These are phyloP conservation scores for Metallyticus violacea DNA, from an alignment of 2,888 invertebrate genomes.

Conservation along the genomic window DNA sequence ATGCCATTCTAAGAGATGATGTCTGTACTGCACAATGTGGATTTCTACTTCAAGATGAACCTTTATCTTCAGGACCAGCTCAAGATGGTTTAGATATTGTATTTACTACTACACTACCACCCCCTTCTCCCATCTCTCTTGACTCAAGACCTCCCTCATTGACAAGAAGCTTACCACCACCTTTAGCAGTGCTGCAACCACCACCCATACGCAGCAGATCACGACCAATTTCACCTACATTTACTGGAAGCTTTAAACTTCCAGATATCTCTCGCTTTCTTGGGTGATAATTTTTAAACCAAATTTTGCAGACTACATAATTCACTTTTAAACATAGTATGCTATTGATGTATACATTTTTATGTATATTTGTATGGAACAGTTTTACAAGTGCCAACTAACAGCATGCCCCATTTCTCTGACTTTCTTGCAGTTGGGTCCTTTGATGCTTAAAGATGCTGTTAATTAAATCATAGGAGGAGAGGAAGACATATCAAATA, in stretches of 20 bases:
- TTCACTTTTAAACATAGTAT: not conserved
- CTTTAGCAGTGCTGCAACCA: slow-evolving; percentile 21
- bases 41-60: slow-evolving; percentile 54
- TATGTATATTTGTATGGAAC: not conserved
- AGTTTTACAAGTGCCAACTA: not conserved
- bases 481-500: not conserved
- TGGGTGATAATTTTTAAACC: slow-evolving; percentile 47
- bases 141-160: not conserved
- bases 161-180: slow-evolving; percentile 29
- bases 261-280: slow-evolving; percentile 74
- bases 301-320: not conserved
- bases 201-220: not conserved
- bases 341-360: not conserved
- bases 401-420: not conserved
- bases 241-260: slow-evolving; percentile 48
- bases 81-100: not conserved
- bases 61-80: not conserved
- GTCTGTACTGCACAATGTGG: slow-evolving; percentile 91
- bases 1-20: slow-evolving; percentile 78
- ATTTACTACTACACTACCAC: slow-evolving; percentile 14
- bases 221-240: not conserved
- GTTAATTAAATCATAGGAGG: not conserved
- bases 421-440: too few species aligned
- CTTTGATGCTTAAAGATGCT: not conserved
- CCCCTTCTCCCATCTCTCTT: slow-evolving; percentile 3